Conservation (phyloP, 2,113 vertebrate species). For the Apistogramma diplotaenia region DNA sequence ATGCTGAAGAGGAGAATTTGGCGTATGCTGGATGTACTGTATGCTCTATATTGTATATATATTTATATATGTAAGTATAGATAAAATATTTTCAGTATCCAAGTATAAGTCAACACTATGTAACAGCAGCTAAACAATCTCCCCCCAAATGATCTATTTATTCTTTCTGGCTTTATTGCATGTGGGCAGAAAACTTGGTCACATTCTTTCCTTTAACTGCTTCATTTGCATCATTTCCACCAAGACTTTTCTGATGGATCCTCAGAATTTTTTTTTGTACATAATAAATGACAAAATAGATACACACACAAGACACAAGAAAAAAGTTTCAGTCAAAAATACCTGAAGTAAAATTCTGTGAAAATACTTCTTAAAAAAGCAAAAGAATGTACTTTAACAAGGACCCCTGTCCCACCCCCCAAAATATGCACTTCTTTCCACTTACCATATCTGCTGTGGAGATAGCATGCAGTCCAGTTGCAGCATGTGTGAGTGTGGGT, state of each 20-base stretch:
- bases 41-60: background rate
- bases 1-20: background rate
- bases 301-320: no score
- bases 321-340: no score
- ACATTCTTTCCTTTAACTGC: no score
- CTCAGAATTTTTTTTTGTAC: background rate
- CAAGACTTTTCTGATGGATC: background rate
- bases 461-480: background rate
- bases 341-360: no score
- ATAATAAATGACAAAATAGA: background rate
- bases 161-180: background rate
- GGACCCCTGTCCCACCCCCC: background rate
- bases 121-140: background rate
- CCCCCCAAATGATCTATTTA: background rate
- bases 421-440: background rate
- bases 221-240: background rate
- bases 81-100: background rate
- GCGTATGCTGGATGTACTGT: background rate
- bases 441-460: conserved; percentile 55
- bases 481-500: background rate
- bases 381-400: background rate
- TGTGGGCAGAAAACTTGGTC: background rate
- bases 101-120: background rate
- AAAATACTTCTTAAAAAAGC: background rate
- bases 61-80: background rate